Evolutionary conservation across 2,888 invertebrate genomes (phyloP).

Genomic region (Hemicrepidius hirtus): DNA sequence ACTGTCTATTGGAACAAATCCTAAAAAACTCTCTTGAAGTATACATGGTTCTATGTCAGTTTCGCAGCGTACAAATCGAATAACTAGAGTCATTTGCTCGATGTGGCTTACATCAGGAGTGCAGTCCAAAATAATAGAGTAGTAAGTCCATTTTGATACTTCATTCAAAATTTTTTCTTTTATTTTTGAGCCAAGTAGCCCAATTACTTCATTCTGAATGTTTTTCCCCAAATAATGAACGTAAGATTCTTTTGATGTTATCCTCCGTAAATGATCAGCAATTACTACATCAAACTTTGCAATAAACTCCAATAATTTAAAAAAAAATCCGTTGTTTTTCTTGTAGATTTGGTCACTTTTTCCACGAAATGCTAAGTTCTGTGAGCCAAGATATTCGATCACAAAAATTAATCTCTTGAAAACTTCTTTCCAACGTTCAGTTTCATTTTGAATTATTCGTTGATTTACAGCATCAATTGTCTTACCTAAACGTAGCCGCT

Average conservation of each 20-base stretch:
- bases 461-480: background rate
- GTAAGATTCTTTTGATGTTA: background rate
- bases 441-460: conserved; percentile 2
- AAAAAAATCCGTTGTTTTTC: conserved; percentile 4
- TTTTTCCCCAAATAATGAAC: conserved; percentile 3
- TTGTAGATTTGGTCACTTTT: background rate
- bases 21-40: background rate
- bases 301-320: background rate
- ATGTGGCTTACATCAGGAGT: conserved; percentile 17
- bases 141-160: background rate
- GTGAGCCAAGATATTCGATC: background rate
- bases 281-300: background rate
- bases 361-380: conserved; percentile 2
- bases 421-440: conserved; percentile 5
- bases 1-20: background rate
- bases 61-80: conserved; percentile 4
- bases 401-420: conserved; percentile 1
- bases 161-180: conserved; percentile 4
- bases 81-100: conserved; percentile 2
- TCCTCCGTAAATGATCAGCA: conserved; percentile 9
- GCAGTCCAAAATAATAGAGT: conserved; percentile 22
- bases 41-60: background rate
- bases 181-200: background rate
- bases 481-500: conserved; percentile 5
- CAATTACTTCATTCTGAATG: conserved; percentile 13